Evolutionary conservation across 2,113 vertebrate genomes (phyloP).

Genomic region (Plecotus auritus): DNA sequence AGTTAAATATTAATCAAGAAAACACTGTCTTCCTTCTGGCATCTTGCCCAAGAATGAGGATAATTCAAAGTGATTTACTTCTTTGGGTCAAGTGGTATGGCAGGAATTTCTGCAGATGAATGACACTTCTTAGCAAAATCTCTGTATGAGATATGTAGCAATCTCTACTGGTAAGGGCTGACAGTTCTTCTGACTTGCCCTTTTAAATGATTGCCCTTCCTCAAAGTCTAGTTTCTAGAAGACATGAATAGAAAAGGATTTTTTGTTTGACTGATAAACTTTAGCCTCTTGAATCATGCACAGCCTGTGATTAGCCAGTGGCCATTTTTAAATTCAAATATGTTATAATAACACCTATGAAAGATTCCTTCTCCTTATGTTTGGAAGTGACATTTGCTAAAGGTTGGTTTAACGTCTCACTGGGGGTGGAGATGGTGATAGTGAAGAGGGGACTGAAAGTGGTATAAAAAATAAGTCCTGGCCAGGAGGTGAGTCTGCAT

Average conservation of each 20-base stretch:
- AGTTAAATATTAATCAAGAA: constrained; percentile 65
- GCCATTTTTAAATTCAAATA: background rate
- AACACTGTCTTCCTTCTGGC: constrained; percentile 9
- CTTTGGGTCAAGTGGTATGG: constrained; percentile 10
- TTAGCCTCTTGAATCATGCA: background rate
- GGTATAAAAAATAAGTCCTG: background rate
- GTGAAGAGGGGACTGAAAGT: background rate
- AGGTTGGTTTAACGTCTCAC: background rate
- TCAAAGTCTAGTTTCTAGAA: background rate
- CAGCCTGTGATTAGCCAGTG: background rate
- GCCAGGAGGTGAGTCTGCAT: background rate
- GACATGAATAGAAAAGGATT: background rate
- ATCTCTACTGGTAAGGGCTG: background rate
- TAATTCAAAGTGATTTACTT: constrained; percentile 70
- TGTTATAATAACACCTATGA: background rate
- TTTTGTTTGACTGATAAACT: constrained; percentile 18
- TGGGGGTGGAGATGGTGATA: background rate
- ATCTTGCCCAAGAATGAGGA: constrained; percentile 50
- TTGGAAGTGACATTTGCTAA: background rate
- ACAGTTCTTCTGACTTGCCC: background rate
- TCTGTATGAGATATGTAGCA: background rate
- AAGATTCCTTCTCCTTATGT: background rate
- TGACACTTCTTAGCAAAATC: constrained; percentile 35
- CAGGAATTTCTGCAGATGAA: constrained; percentile 43
- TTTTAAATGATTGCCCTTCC: constrained; percentile 37